Percentiles rank a stretch among this genome's conserved stretches.
Evolutionary conservation across 2,797 vertebrate species (phyloP).

Genomic region (Acipenser ruthenus): DNA sequence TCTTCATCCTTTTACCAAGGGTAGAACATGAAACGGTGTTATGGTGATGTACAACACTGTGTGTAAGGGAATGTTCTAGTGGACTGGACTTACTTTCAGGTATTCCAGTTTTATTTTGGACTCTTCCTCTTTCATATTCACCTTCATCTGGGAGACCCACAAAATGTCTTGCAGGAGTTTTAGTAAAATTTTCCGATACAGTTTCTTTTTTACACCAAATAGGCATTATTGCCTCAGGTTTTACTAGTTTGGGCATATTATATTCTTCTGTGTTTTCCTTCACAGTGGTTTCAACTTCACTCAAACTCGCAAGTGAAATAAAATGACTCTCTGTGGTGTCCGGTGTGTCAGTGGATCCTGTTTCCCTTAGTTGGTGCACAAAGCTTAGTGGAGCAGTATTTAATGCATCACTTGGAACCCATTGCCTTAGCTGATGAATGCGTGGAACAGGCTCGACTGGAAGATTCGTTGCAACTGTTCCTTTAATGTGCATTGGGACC

Average conservation of each 20-base stretch:
- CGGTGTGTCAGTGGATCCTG: slow-evolving; percentile 12
- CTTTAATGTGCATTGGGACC: not conserved
- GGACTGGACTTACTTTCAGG: slow-evolving; percentile 47
- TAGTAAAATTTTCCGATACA: slow-evolving; percentile 17
- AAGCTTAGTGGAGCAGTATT: slow-evolving; percentile 1
- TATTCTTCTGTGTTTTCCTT: not conserved
- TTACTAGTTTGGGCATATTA: slow-evolving; percentile 44
- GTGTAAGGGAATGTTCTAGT: slow-evolving; percentile 31
- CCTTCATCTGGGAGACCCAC: slow-evolving; percentile 17
- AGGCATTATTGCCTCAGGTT: slow-evolving; percentile 40
- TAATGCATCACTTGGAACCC: not conserved
- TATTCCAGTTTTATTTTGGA: slow-evolving; percentile 34
- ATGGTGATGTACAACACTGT: not conserved
- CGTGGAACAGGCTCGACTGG: no score
- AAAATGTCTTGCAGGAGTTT: slow-evolving; percentile 3
- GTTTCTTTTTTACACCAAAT: slow-evolving; percentile 19
- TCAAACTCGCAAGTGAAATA: slow-evolving; percentile 37
- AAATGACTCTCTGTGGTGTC: slow-evolving; percentile 39
- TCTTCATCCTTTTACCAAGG: not conserved
- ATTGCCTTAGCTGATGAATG: not conserved
- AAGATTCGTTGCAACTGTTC: not conserved
- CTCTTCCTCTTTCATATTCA: slow-evolving; percentile 18
- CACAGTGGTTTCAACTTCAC: slow-evolving; percentile 27
- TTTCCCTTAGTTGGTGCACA: slow-evolving; percentile 1
- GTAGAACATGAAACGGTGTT: not conserved